Evolutionary conservation across 30 jellyfish, hydroid and myxozoan species (phyloP), one percentile per base, ranked within the genome.

Genomic region (Morbakka virulenta): DNA sequence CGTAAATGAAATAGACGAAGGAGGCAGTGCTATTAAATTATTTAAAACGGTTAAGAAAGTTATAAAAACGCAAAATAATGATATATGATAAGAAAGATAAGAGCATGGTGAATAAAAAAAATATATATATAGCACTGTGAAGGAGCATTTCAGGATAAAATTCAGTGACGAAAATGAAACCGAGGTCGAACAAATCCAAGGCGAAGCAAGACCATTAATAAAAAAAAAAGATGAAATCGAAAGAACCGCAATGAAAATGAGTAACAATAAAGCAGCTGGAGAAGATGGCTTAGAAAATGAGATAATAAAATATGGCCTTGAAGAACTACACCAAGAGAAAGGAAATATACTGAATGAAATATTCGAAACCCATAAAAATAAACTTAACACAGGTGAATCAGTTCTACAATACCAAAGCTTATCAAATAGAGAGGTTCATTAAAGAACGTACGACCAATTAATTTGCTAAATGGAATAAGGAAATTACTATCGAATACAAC

Each of bases 371-470:
- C 82, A 70, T 36, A 27, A 36, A 70, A 35, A 35, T 70, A 50
- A 70, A 70, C 82, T 70, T 33, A 70, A 70, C 82, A 70, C 72
- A 70, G 71, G 72, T n/a, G n/a, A n/a, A n/a, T n/a, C n/a, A n/a
- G n/a, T n/a, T n/a, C n/a, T n/a, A 30, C 72, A 35, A n/a, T 21
- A 41, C 72, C 82, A 35, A n/a, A n/a, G n/a, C n/a, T n/a, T 36
- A 70, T 4, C 72, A 31, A 70, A 34, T 64, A 28, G 23, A 32
- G 79, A 30, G 79, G 79, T 67, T 32, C 25, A 64, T 28, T 67
- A 14, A 17, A 28, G 79, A 67, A 67, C 68, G n/a, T 67, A 30
- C 68, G 79, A 34, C 79, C 79, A 67, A 67, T 67, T 21, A 67
- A 67, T 30, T 67, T 67, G 79, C 79, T 4, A 26, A 67, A 67